phyloP scores from a whole-genome alignment of 2,888 invertebrate genomes.

The Smittia sp. region DNA sequence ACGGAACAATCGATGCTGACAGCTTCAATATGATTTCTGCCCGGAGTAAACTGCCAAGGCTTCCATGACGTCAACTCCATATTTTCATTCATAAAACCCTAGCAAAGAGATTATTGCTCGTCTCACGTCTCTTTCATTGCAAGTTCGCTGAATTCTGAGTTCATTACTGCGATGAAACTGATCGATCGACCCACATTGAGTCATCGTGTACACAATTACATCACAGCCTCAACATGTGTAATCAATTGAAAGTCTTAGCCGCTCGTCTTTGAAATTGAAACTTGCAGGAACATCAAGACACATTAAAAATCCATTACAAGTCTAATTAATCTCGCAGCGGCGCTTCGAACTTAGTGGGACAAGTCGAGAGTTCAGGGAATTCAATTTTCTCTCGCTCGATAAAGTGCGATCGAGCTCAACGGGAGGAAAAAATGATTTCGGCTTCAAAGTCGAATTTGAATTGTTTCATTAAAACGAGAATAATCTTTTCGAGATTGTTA shows the following conservation, averaged over 20 bases:
- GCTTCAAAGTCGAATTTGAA: background rate
- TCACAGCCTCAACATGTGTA: background rate
- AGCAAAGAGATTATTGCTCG: too few species aligned
- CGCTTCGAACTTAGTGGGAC: slow-evolving; percentile 22
- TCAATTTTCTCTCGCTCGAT: background rate
- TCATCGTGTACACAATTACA: background rate
- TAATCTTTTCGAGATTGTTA: slow-evolving; percentile 8
- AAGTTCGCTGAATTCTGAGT: background rate
- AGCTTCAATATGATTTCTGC: too few species aligned
- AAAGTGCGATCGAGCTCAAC: background rate
- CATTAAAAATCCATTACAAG: slow-evolving; percentile 14
- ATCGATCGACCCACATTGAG: slow-evolving; percentile 20
- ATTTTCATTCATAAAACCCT: too few species aligned
- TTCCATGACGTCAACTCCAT: too few species aligned
- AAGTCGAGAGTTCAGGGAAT: slow-evolving; percentile 23
- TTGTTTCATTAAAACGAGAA: background rate
- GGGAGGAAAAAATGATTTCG: background rate
- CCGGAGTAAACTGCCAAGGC: too few species aligned
- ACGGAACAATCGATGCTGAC: too few species aligned
- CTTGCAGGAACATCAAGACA: background rate
- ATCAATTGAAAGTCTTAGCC: slow-evolving; percentile 3
- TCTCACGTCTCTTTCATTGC: background rate
- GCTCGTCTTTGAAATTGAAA: background rate
- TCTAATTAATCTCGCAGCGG: slow-evolving; percentile 29
- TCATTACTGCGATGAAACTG: background rate